Evolutionary conservation across 2,113 vertebrate genomes (phyloP), one percentile per base, ranked within the genome.

Genomic region (Orthochromis malagaraziensis): DNA sequence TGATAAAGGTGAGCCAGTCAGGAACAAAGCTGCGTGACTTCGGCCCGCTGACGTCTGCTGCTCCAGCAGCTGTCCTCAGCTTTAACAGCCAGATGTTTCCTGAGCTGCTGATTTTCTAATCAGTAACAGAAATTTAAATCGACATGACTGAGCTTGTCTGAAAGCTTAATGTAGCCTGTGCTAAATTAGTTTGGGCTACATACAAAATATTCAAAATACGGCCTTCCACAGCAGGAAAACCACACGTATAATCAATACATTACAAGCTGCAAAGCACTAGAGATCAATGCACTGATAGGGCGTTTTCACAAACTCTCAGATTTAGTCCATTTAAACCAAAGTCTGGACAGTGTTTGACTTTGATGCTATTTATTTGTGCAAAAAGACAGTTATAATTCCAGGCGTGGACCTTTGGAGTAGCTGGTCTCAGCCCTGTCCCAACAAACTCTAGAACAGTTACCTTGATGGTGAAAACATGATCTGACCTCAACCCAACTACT

Each of bases 21-120:
- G 68, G 68, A 47, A 47, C 42, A 12, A 75, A 75, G 70, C 42
- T 5, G 6, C 2, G 24, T 19, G 65, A 70, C 35, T 70, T 70
- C n/a, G 42, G 35, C 35, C 35, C 12, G 7, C 65, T 70, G 65
- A 24, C 3, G 3, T 16, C 65, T 0, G 19, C 17, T 7, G 60
- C 60, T 65, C 6, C 31, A 14, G 63, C 63, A 70, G 35, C 63
- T 42, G 35, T 70, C 65, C 24, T 6, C 65, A 9, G 65, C 65
- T 70, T 24, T 24, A 70, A 42, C 65, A 42, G 35, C 12, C 35
- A 70, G 42, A 47, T 19, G 42, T 29, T 75, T 75, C 70, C 40
- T 19, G 24, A 47, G 70, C 70, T 75, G 42, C 24, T 47, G 24
- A 47, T 47, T 47, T 75, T 47, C 14, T 75, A 29, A 75, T 47